Evolutionary conservation across 1,140 invertebrate genomes (phyloP).

Genomic region (Anoplolepis gracilipes): DNA sequence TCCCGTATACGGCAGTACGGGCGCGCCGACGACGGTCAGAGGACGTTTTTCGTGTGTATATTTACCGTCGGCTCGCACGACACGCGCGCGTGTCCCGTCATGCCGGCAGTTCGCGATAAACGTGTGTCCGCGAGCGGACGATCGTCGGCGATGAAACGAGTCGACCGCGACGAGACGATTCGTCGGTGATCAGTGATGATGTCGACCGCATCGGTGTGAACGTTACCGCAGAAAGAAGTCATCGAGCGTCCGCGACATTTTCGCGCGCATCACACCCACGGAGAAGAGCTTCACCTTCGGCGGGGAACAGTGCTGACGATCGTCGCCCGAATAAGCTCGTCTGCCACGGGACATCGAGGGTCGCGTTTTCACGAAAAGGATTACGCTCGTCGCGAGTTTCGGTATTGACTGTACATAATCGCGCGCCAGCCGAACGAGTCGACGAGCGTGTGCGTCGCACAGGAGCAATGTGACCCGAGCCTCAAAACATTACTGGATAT

Average conservation of each 20-base stretch:
- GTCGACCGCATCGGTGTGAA: constrained; percentile 24
- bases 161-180: constrained; percentile 25
- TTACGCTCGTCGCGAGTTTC: background rate
- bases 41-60: constrained; percentile 18
- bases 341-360: too few relatives aligned
- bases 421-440: background rate
- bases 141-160: background rate
- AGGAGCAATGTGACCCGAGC: background rate
- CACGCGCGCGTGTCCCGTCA: constrained; percentile 8
- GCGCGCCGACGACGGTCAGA: constrained; percentile 23
- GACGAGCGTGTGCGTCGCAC: background rate
- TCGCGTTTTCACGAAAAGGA: background rate
- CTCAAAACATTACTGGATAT: background rate
- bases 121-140: background rate
- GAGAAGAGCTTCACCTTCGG: background rate
- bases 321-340: too few relatives aligned
- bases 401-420: background rate
- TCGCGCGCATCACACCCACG: background rate
- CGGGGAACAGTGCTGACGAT: too few relatives aligned
- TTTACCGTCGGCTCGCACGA: background rate
- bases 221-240: background rate
- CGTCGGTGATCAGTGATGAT: background rate
- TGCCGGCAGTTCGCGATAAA: constrained; percentile 35
- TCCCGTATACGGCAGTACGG: constrained; percentile 27
- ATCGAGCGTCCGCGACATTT: background rate